Evolutionary conservation across 2,888 invertebrate genomes (phyloP).

Genomic region (Eulithis prunata): DNA sequence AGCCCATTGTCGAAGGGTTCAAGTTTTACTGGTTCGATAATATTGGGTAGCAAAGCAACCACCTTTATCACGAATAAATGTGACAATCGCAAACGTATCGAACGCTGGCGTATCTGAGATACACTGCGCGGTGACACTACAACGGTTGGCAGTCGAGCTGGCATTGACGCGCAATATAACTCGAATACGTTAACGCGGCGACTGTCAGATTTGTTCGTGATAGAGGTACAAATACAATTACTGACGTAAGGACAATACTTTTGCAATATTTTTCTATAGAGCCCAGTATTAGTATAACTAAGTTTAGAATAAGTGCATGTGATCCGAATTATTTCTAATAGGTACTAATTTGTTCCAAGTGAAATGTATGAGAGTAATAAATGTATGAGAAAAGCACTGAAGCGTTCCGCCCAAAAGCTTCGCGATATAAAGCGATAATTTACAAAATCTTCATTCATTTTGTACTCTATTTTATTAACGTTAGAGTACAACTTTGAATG

Average conservation of each 20-base stretch:
- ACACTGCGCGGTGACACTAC: too few species aligned
- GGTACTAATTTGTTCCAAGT: neutral
- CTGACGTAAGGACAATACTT: too few species aligned
- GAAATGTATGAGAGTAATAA: conserved; percentile 33
- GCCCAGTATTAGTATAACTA: conserved; percentile 25
- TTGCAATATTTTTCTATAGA: conserved; percentile 10
- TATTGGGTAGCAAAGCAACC: too few species aligned
- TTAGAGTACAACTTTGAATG: conserved; percentile 13
- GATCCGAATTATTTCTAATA: conserved; percentile 1
- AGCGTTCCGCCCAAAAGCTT: conserved; percentile 69
- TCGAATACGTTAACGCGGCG: too few species aligned
- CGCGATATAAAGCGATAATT: conserved; percentile 58
- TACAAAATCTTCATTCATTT: conserved; percentile 3
- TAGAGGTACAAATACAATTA: neutral
- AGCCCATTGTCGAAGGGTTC: too few species aligned
- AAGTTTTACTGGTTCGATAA: too few species aligned
- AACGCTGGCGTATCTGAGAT: too few species aligned
- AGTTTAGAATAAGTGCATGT: conserved; percentile 22
- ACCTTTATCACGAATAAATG: too few species aligned
- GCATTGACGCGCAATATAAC: too few species aligned
- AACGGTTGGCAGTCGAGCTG: too few species aligned
- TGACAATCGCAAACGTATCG: too few species aligned
- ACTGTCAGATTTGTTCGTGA: too few species aligned
- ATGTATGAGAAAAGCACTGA: conserved; percentile 77
- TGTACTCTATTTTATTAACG: conserved; percentile 1